Percentiles rank a stretch among this genome's conserved stretches.
Evolutionary conservation across 2,888 invertebrate genomes (phyloP).

Genomic region (Idaea biselata): DNA sequence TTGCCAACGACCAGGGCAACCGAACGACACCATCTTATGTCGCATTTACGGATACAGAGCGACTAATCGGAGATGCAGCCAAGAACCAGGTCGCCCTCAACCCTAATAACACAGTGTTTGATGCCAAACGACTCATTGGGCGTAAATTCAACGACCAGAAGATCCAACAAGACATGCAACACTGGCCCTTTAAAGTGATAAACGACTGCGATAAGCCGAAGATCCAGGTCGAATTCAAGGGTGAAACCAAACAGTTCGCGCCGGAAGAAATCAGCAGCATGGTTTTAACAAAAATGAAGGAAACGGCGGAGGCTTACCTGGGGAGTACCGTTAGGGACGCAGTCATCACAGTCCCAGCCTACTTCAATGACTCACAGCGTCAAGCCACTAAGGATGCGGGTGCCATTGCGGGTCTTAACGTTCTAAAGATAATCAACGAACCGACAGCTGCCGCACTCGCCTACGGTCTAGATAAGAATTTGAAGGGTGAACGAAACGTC

Average conservation of each 20-base stretch:
- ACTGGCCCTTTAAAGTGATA: slow-evolving; percentile 90
- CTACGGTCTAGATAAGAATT: slow-evolving; percentile 86
- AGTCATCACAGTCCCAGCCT: slow-evolving; percentile 90
- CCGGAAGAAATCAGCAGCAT: slow-evolving; percentile 88
- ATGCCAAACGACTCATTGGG: slow-evolving; percentile 89
- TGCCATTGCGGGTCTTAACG: slow-evolving; percentile 18
- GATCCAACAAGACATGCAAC: slow-evolving; percentile 89
- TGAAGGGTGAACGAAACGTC: slow-evolving; percentile 85
- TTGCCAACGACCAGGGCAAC: slow-evolving; percentile 94
- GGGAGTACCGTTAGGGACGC: slow-evolving; percentile 85
- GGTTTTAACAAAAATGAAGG: slow-evolving; percentile 79
- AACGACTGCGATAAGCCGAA: slow-evolving; percentile 84
- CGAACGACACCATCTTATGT: slow-evolving; percentile 93
- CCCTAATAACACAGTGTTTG: slow-evolving; percentile 87
- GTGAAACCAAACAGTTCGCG: slow-evolving; percentile 82
- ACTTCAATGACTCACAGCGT: slow-evolving; percentile 87
- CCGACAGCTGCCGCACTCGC: slow-evolving; percentile 91
- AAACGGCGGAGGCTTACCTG: slow-evolving; percentile 86
- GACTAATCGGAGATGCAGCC: slow-evolving; percentile 92
- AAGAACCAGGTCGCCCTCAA: slow-evolving; percentile 91
- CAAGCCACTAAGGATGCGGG: slow-evolving; percentile 92
- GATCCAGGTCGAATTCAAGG: slow-evolving; percentile 84
- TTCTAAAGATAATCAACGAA: slow-evolving; percentile 87
- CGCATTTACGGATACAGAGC: slow-evolving; percentile 91
- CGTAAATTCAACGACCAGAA: slow-evolving; percentile 87